phyloP scores from a whole-genome alignment of 2,888 invertebrate species.

The Dusona sp. region DNA sequence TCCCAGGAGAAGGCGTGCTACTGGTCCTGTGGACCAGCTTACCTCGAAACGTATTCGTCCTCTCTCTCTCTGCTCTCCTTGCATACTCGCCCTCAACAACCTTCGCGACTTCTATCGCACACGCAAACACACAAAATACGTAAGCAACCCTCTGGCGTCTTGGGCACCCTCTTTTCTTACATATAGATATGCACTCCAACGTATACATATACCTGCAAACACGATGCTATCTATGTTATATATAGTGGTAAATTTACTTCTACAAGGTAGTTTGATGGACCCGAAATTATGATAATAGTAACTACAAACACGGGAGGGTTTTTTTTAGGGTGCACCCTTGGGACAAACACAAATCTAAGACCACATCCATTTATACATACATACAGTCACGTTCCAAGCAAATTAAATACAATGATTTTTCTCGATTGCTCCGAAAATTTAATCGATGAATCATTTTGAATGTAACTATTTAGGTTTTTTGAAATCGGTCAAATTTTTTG shows the following conservation, averaged over 20 bases:
- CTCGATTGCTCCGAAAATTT: background rate
- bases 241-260: conserved; percentile 5
- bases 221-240: background rate
- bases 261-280: conserved; percentile 44
- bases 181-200: background rate
- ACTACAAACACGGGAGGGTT: conserved; percentile 38
- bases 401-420: background rate
- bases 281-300: conserved; percentile 62
- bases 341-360: conserved; percentile 22
- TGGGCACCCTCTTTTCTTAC: conserved; percentile 45
- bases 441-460: background rate
- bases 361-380: background rate
- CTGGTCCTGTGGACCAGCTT: conserved; percentile 81
- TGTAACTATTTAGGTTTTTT: no score
- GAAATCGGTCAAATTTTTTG: no score
- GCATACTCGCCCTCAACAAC: conserved; percentile 55
- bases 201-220: background rate
- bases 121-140: conserved; percentile 27
- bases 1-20: conserved; percentile 82
- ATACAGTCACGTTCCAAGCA: conserved; percentile 1
- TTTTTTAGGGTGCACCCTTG: conserved; percentile 19
- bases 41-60: conserved; percentile 73
- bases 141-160: conserved; percentile 54
- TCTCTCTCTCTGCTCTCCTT: conserved; percentile 56
- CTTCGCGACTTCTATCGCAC: conserved; percentile 37